phyloP scores from a whole-genome alignment of 2,797 vertebrate species.

The Chloroceryle inda region DNA sequence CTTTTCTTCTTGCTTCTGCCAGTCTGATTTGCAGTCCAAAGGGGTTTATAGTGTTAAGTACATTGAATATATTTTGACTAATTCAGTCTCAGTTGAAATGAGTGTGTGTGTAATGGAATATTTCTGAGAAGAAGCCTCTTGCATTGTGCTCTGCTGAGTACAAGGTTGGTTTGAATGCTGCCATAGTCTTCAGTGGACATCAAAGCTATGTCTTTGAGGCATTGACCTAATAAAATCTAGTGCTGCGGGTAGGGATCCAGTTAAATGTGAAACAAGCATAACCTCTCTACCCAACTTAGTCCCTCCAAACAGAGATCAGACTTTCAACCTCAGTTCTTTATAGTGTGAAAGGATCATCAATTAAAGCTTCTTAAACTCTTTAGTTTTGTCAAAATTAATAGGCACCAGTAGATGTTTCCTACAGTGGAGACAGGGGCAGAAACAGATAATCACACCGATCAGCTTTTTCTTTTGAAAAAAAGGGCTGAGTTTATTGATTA shows the following conservation, averaged over 20 bases:
- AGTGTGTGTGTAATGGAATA: slow-evolving; percentile 18
- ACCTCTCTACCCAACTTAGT: neutral
- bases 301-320: neutral
- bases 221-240: neutral
- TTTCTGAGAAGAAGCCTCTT: slow-evolving; percentile 37
- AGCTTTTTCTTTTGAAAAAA: neutral
- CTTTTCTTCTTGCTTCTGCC: slow-evolving; percentile 19
- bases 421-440: neutral
- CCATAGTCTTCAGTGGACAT: neutral
- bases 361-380: neutral
- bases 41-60: neutral
- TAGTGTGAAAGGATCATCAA: neutral
- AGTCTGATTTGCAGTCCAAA: slow-evolving; percentile 14
- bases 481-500: neutral
- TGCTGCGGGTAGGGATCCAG: neutral
- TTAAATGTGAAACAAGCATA: neutral
- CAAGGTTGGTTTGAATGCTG: slow-evolving; percentile 10
- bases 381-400: neutral
- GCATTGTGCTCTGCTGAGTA: slow-evolving; percentile 20
- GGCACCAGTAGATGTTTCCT: neutral
- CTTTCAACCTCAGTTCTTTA: neutral
- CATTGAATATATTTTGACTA: neutral
- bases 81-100: neutral
- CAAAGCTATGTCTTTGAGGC: neutral
- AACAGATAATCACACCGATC: neutral